These are phyloP conservation scores for Cyphomyrmex costatus DNA, from an alignment of 1,140 invertebrate genomes.

Conservation along the genomic window DNA sequence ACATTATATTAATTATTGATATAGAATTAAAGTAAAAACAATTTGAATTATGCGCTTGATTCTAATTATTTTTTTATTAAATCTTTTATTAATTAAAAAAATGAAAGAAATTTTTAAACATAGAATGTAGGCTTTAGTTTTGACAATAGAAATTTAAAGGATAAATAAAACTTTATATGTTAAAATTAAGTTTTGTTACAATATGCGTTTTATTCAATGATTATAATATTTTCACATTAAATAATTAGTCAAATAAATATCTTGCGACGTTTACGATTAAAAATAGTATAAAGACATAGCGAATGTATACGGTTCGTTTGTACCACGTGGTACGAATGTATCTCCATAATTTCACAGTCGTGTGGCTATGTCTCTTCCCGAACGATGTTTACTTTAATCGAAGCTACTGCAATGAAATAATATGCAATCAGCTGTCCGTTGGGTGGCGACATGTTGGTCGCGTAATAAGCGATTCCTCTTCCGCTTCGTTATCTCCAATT, in stretches of 20 bases:
- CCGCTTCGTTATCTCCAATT: slow-evolving; percentile 43
- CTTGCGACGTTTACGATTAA: neutral
- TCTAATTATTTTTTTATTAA: neutral
- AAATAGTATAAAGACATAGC: neutral
- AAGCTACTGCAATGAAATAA: slow-evolving; percentile 30
- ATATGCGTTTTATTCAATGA: neutral
- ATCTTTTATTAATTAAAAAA: neutral
- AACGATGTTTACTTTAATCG: slow-evolving; percentile 59
- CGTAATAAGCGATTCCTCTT: slow-evolving; percentile 44
- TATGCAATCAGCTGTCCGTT: slow-evolving; percentile 27
- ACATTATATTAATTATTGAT: neutral
- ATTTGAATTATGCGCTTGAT: neutral
- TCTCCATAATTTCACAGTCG: slow-evolving; percentile 31
- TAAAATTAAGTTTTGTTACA: neutral
- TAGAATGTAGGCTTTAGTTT: neutral
- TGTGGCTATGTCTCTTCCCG: neutral
- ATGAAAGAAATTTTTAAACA: neutral
- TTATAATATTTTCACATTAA: neutral
- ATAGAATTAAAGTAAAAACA: neutral
- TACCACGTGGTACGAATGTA: neutral
- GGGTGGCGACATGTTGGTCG: neutral
- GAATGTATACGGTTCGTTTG: neutral
- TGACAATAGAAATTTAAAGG: neutral
- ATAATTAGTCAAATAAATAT: neutral
- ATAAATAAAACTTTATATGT: neutral